Evolutionary conservation across 2,888 invertebrate genomes (phyloP), one percentile per base, ranked within the genome.

Genomic region (Orthonevra nobilis): DNA sequence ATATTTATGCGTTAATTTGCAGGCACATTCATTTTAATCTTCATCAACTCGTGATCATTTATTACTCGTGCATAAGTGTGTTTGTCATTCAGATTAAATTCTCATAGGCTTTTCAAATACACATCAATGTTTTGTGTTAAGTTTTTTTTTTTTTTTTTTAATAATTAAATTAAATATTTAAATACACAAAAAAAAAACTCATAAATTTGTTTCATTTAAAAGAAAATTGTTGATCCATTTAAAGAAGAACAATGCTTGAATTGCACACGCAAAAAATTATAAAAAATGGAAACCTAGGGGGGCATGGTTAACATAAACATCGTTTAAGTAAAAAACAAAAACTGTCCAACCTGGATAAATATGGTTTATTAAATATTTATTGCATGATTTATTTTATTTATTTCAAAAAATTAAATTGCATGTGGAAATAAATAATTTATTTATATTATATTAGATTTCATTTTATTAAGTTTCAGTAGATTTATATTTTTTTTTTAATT

Each of bases 171-270:
- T 79, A 75, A 81, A 82, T 77, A 82, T 81, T 69, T 81, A 81
- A 77, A 81, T 74, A 73, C 26, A 81, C 83, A 82, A 83, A 74
- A 83, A 86, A 82, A 83, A 74, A 83, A 86, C 73, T 81, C 77
- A 82, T 50, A 69, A 46, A 42, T 70, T 70, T 77, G 77, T 77
- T 77, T 77, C 64, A 77, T 77, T 77, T 77, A 30, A 30, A 68
- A 60, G 10, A 10, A 46, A 20, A 10, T 61, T 52, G 32, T 17
- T 54, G 32, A 36, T 34, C 14, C 14, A 56, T 54, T 23, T 15
- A 7, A 20, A 58, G 26, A 10, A 9, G n/a, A 48, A 38, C 19
- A n/a, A n/a, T n/a, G 70, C 77, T 77, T 70, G 32, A 32, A 15
- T 23, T 48, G 40, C 77, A 70, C 77, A 23, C 50, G 52, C 56